Percentiles rank a stretch among this genome's conserved stretches.
phyloP scores from a whole-genome alignment of 2,113 vertebrate species.

The Phalacrocorax aristotelis region DNA sequence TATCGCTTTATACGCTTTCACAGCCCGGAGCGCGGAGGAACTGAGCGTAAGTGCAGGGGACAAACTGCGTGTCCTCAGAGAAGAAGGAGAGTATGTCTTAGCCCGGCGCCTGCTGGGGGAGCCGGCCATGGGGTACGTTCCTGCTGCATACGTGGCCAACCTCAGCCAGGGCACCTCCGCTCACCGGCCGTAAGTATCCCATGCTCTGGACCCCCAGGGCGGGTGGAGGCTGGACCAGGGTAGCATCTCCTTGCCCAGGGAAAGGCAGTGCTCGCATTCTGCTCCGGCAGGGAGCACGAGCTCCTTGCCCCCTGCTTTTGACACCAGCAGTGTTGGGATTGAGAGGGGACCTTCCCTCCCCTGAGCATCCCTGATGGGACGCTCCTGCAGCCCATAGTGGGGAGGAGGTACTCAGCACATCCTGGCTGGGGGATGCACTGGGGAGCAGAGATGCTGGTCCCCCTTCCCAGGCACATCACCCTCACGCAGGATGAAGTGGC shows the following conservation, averaged over 20 bases:
- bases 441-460: neutral
- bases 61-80: constrained; percentile 83
- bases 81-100: constrained; percentile 83
- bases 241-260: neutral
- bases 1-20: constrained; percentile 84
- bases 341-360: neutral
- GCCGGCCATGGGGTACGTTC: constrained; percentile 82
- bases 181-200: constrained; percentile 83
- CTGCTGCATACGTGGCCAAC: constrained; percentile 83
- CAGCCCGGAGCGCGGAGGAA: constrained; percentile 82
- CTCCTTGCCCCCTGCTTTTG: neutral
- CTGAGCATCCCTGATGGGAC: neutral
- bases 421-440: fast-evolving
- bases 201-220: fast-evolving
- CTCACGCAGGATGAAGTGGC: fast-evolving
- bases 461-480: fast-evolving
- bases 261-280: neutral
- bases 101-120: constrained; percentile 84
- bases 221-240: neutral
- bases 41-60: constrained; percentile 85
- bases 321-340: fast-evolving
- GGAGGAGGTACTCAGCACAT: neutral
- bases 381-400: neutral
- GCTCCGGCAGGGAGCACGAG: fast-evolving
- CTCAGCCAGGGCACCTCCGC: constrained; percentile 78